phyloP scores from a whole-genome alignment of 2,113 vertebrate species.

The Tachuris rubrigastra region DNA sequence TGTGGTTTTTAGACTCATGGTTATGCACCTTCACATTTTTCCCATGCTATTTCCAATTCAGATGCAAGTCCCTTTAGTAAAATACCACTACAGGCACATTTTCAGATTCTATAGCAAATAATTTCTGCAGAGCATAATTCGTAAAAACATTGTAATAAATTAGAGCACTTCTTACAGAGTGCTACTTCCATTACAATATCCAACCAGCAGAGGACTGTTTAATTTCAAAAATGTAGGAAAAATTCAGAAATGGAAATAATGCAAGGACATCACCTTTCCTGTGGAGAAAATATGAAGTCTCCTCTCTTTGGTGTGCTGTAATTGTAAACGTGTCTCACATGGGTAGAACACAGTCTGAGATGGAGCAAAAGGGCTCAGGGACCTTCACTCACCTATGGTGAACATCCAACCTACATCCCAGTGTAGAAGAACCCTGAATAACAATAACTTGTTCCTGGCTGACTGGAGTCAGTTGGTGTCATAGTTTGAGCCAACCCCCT shows the following conservation, averaged over 20 bases:
- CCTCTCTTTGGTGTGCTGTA: not conserved
- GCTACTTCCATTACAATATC: not conserved
- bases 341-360: not conserved
- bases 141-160: conserved; percentile 10
- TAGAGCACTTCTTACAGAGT: not conserved
- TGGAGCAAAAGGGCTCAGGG: not conserved
- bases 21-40: not conserved
- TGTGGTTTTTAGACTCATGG: not conserved
- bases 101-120: conserved; percentile 14
- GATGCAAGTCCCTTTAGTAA: not conserved
- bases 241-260: not conserved
- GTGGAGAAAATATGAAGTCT: not conserved
- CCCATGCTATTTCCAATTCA: not conserved
- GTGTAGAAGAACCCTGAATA: not conserved
- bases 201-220: not conserved
- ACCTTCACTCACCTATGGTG: not conserved
- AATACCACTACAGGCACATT: not conserved
- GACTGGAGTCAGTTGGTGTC: not conserved
- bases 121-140: not conserved
- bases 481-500: no score
- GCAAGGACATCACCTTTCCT: not conserved
- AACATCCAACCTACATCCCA: not conserved
- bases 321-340: not conserved
- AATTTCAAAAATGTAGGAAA: not conserved
- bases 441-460: not conserved